phyloP scores from a whole-genome alignment of 2,113 vertebrate genomes.

The Micromys minutus region DNA sequence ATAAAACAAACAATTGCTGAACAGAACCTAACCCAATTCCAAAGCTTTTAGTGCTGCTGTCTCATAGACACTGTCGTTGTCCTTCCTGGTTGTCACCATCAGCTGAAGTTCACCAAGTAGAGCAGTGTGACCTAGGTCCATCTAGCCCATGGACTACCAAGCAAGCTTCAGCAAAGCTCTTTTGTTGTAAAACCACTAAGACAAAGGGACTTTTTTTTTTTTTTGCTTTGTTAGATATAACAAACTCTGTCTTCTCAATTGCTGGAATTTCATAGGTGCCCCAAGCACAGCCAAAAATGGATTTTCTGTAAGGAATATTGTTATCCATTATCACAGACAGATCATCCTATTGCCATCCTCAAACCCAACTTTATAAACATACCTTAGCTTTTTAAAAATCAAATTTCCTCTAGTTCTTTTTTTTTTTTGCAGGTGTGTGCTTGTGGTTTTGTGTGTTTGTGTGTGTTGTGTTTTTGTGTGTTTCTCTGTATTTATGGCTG shows the following conservation, averaged over 20 bases:
- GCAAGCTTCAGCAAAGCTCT: background rate
- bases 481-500: background rate
- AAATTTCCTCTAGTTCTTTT: background rate
- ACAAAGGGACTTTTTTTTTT: constrained; percentile 20
- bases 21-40: constrained; percentile 5
- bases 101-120: background rate
- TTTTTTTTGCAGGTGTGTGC: too few species aligned
- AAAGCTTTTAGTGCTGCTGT: constrained; percentile 12
- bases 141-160: background rate
- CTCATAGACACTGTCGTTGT: background rate
- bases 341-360: constrained; percentile 1
- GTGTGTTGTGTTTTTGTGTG: too few species aligned
- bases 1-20: constrained; percentile 8
- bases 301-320: background rate
- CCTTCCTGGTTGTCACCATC: background rate
- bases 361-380: constrained; percentile 24
- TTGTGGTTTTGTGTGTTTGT: too few species aligned
- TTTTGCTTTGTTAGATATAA: background rate
- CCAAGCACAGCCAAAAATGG: background rate
- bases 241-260: background rate
- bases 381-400: constrained; percentile 50
- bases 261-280: background rate
- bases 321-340: background rate
- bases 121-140: constrained; percentile 23
- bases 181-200: background rate